A percentile compares a stretch with the other conserved stretches of the same genome.
These are phyloP conservation scores for Fulica atra DNA, from an alignment of 2,113 vertebrate species.

Conservation along the genomic window DNA sequence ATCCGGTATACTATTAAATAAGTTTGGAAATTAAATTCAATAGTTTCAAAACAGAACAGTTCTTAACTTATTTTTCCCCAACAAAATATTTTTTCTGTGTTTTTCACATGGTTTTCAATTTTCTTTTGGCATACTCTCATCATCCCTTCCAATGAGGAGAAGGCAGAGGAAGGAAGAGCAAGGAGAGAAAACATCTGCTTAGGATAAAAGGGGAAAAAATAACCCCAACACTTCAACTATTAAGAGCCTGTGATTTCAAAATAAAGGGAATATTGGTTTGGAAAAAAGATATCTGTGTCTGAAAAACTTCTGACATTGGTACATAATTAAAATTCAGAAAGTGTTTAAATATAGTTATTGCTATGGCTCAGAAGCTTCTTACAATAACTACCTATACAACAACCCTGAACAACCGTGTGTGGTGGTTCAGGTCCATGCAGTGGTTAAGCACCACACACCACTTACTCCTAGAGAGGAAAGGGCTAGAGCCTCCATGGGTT, in stretches of 20 bases:
- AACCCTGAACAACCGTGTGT: background rate
- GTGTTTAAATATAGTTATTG: background rate
- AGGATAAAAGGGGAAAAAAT: conserved; percentile 10
- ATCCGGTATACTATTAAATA: background rate
- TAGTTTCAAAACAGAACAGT: conserved; percentile 10
- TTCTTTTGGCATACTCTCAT: conserved; percentile 14
- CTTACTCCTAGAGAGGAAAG: no score
- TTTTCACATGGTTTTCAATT: conserved; percentile 36
- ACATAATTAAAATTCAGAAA: background rate
- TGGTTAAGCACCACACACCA: no score
- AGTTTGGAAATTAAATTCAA: conserved; percentile 1
- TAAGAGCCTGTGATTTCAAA: conserved; percentile 20
- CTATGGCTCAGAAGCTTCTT: background rate
- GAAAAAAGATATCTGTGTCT: background rate
- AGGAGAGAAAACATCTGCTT: conserved; percentile 47
- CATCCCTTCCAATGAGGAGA: conserved; percentile 40
- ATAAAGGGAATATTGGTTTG: background rate
- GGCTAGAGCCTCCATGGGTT: no score
- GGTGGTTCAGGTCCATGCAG: no score
- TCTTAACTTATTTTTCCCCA: conserved; percentile 28
- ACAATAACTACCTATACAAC: background rate
- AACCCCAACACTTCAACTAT: background rate
- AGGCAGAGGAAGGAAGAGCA: background rate
- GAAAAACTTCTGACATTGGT: conserved; percentile 1
- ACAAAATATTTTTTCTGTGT: background rate